These are phyloP conservation scores for Clostera curtula DNA, from an alignment of 2,888 invertebrate species.

Conservation along the genomic window DNA sequence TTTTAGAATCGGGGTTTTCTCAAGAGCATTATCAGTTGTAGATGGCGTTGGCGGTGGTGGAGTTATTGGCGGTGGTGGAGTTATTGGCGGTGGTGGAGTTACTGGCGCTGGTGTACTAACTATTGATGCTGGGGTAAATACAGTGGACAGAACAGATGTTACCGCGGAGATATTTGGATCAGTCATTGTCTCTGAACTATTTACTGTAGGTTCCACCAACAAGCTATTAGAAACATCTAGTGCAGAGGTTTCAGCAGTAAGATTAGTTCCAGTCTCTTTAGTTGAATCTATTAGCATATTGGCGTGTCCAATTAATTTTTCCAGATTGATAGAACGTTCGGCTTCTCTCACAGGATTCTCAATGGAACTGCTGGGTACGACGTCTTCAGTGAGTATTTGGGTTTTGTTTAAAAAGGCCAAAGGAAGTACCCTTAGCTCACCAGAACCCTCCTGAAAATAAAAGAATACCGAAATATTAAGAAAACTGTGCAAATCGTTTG, in stretches of 20 bases:
- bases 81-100: background rate
- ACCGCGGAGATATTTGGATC: too few species aligned
- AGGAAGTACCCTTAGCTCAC: constrained; percentile 46
- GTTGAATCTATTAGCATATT: constrained; percentile 24
- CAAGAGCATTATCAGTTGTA: constrained; percentile 5
- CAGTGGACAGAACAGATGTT: background rate
- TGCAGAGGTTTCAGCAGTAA: background rate
- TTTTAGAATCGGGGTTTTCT: constrained; percentile 28
- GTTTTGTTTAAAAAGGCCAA: constrained; percentile 47
- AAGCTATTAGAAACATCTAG: constrained; percentile 1
- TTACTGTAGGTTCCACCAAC: background rate
- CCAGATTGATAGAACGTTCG: constrained; percentile 54
- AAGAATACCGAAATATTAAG: constrained; percentile 1
- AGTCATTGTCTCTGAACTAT: too few species aligned
- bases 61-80: background rate
- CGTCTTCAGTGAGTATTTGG: constrained; percentile 28
- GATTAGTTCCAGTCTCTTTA: constrained; percentile 3
- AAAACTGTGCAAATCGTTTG: background rate
- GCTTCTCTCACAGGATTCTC: constrained; percentile 55
- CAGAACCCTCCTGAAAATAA: constrained; percentile 46
- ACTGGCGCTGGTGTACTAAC: too few species aligned
- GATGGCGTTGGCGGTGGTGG: background rate
- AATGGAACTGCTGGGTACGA: constrained; percentile 20
- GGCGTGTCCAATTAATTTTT: constrained; percentile 49
- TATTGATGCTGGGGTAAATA: background rate